phyloP scores from a whole-genome alignment of 2,113 vertebrate genomes.

The Bubalus kerabau region DNA sequence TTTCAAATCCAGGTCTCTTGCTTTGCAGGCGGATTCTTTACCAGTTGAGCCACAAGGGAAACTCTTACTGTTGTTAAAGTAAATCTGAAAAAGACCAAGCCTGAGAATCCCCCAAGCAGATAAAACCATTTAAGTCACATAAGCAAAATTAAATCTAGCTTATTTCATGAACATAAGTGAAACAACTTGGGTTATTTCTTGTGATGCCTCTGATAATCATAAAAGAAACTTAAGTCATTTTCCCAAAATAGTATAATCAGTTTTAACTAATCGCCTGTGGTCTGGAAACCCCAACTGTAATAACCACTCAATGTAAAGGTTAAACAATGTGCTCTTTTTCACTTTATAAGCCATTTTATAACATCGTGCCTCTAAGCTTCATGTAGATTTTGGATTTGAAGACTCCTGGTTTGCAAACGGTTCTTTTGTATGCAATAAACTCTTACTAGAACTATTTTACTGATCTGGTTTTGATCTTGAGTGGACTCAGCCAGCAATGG shows the following conservation, averaged over 20 bases:
- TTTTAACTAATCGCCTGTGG: neutral
- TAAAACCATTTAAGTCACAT: neutral
- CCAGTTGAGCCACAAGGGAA: neutral
- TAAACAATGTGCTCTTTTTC: neutral
- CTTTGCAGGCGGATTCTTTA: neutral
- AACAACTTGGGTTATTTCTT: neutral
- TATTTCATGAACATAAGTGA: neutral
- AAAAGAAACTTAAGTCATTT: neutral
- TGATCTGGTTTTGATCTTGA: neutral
- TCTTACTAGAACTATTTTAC: neutral
- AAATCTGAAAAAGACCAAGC: neutral
- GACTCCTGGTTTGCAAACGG: neutral
- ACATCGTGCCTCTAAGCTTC: neutral
- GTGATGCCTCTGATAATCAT: neutral
- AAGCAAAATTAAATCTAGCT: neutral
- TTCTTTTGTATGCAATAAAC: neutral
- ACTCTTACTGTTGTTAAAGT: neutral
- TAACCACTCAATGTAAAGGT: neutral
- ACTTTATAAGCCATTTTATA: neutral
- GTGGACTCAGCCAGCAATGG: neutral
- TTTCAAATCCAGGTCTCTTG: neutral
- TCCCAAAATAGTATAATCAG: neutral
- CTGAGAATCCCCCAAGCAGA: neutral
- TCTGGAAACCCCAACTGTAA: neutral
- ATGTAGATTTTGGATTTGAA: neutral